phyloP scores from a whole-genome alignment of 2,797 vertebrate genomes.

The Anabas testudineus region DNA sequence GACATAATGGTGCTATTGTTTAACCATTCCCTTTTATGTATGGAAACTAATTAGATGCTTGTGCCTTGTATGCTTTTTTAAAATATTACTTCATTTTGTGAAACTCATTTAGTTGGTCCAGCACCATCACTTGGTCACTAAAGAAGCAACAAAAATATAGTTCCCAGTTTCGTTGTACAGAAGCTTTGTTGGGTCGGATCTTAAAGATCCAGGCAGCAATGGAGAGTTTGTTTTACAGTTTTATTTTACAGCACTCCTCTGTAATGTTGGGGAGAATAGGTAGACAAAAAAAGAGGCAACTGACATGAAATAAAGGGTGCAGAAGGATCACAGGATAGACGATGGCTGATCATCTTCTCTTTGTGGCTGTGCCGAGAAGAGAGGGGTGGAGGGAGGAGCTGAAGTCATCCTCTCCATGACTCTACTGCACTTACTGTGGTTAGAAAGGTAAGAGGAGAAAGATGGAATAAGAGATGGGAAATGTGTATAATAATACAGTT shows the following conservation, averaged over 20 bases:
- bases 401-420: slow-evolving; percentile 17
- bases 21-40: neutral
- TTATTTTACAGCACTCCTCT: neutral
- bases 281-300: neutral
- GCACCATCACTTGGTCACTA: neutral
- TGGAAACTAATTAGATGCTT: neutral
- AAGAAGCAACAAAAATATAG: neutral
- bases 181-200: neutral
- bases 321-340: neutral
- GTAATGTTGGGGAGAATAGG: neutral
- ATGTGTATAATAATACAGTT: slow-evolving; percentile 9
- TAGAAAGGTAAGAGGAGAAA: neutral
- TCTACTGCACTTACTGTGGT: slow-evolving; percentile 14
- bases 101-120: neutral
- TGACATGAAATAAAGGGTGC: neutral
- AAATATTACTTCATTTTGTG: no score
- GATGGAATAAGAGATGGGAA: neutral
- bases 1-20: neutral
- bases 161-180: neutral
- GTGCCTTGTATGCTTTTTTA: neutral
- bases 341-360: neutral
- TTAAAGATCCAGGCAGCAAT: neutral
- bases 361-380: neutral
- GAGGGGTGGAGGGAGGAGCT: neutral
- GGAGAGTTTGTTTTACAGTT: no score